Percentiles rank a stretch among this genome's conserved stretches.
Conservation (phyloP, 2,113 vertebrate genomes). For the Laticauda laticaudata region DNA sequence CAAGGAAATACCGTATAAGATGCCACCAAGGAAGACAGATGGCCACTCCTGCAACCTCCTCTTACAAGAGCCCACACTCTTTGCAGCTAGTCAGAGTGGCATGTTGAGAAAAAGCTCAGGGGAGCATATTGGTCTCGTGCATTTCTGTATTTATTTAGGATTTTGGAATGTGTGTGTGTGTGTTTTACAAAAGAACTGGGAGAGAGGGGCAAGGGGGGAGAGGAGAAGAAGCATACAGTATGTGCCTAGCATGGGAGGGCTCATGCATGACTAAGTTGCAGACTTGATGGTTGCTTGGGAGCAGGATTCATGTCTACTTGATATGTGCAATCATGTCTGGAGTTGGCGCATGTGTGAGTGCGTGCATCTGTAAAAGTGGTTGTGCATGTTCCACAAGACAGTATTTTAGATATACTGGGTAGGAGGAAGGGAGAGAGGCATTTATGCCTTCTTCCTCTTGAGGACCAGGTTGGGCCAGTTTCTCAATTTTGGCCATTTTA, state of each 20-base stretch:
- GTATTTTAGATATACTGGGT: slow-evolving; percentile 6
- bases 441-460: neutral
- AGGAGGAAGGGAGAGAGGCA: neutral
- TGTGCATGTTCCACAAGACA: neutral
- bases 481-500: neutral
- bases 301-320: neutral
- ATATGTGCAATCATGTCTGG: slow-evolving; percentile 3
- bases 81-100: neutral
- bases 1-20: neutral
- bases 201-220: no score
- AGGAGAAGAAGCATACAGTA: neutral
- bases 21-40: neutral
- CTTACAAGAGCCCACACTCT: neutral
- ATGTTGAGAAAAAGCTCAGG: neutral
- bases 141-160: neutral
- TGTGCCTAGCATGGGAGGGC: neutral
- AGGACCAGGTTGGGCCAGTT: neutral
- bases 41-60: neutral
- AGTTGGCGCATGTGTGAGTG: neutral
- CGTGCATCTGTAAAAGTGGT: slow-evolving; percentile 2
- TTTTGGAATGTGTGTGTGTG: slow-evolving; percentile 1
- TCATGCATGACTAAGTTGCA: neutral
- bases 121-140: neutral
- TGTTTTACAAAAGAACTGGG: neutral
- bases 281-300: neutral